phyloP scores from a whole-genome alignment of 2,888 invertebrate genomes.

The Macrostomum cliftonense region DNA sequence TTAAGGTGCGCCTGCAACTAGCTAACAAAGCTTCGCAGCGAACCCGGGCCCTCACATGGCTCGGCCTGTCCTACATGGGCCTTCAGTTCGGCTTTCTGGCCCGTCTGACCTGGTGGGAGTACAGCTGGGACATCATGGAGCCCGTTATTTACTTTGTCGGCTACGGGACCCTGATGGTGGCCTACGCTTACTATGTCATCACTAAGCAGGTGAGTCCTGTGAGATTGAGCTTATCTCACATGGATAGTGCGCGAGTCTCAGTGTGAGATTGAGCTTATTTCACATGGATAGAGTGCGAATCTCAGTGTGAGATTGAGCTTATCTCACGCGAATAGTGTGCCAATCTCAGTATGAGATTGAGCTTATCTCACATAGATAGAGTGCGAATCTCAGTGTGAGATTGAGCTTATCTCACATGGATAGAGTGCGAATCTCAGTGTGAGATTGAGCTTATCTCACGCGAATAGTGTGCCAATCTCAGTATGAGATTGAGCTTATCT shows the following conservation, averaged over 20 bases:
- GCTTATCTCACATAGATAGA: background rate
- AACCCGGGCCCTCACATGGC: slow-evolving; percentile 46
- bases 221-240: too few species aligned
- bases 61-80: slow-evolving; percentile 76
- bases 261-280: background rate
- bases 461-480: background rate
- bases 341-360: too few species aligned
- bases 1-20: slow-evolving; percentile 53
- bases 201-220: slow-evolving; percentile 57
- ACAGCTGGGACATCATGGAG: slow-evolving; percentile 52
- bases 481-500: too few species aligned
- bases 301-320: too few species aligned
- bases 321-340: too few species aligned
- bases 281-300: background rate
- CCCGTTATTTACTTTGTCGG: slow-evolving; percentile 79
- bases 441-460: background rate
- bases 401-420: too few species aligned
- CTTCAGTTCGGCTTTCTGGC: slow-evolving; percentile 88
- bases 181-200: slow-evolving; percentile 79
- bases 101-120: slow-evolving; percentile 97
- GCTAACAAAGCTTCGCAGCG: slow-evolving; percentile 43
- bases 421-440: too few species aligned
- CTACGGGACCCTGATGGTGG: slow-evolving; percentile 81
- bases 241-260: too few species aligned
- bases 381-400: background rate